Evolutionary conservation across 2,113 vertebrate genomes (phyloP).

Genomic region (Rhea pennata): DNA sequence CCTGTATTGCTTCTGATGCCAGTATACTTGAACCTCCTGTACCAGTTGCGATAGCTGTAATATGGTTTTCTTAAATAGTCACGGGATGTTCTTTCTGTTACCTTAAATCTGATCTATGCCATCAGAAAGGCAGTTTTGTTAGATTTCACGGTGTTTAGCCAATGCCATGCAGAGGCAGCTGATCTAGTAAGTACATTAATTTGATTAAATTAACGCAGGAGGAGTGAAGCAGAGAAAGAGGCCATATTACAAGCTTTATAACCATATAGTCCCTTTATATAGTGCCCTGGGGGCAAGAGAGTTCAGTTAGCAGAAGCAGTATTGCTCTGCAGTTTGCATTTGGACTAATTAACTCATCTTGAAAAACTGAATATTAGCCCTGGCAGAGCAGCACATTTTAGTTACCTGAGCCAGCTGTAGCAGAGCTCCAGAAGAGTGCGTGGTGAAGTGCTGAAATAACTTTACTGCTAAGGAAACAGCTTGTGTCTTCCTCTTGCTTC

Average conservation of each 20-base stretch:
- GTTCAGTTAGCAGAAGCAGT: neutral
- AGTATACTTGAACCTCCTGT: neutral
- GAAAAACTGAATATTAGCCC: neutral
- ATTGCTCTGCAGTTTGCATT: neutral
- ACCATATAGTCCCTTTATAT: neutral
- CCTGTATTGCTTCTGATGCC: neutral
- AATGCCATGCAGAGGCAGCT: neutral
- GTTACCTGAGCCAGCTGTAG: neutral
- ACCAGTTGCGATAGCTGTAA: neutral
- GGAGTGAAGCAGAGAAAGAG: neutral
- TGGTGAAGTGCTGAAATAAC: neutral
- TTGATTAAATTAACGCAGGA: slow-evolving; percentile 1
- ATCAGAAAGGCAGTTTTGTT: neutral
- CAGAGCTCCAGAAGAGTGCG: neutral
- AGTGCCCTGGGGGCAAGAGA: neutral
- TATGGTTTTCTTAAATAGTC: slow-evolving; percentile 16
- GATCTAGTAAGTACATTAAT: neutral
- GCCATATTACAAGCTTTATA: neutral
- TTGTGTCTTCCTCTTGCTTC: neutral
- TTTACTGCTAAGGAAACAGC: neutral
- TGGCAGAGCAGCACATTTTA: neutral
- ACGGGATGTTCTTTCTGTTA: neutral
- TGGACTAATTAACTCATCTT: neutral
- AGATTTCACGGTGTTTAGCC: neutral
- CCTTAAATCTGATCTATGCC: neutral